These are phyloP conservation scores for Paracentrotus lividus DNA, from an alignment of 53 echinoderm and acorn worm genomes.

Conservation along the genomic window DNA sequence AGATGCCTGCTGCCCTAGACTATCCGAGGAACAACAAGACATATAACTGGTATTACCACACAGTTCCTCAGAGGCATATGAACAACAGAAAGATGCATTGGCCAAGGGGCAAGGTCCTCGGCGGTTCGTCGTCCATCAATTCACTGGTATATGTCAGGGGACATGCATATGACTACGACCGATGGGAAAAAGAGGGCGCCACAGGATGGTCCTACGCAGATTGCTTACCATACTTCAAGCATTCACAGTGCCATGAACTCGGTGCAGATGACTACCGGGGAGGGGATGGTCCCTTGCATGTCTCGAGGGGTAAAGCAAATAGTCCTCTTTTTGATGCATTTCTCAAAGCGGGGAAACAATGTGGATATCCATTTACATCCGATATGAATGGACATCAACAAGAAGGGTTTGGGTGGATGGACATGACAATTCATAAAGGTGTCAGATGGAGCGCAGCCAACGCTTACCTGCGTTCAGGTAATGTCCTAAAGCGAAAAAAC, in stretches of 20 bases:
- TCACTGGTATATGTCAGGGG: conserved; percentile 98
- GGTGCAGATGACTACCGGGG: conserved; percentile 93
- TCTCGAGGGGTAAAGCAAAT: conserved; percentile 86
- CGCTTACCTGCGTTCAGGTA: conserved; percentile 87
- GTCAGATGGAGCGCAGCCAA: conserved; percentile 92
- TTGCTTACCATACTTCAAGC: conserved; percentile 96
- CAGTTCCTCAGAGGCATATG: conserved; percentile 88
- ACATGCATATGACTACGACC: conserved; percentile 88
- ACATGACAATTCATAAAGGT: conserved; percentile 91
- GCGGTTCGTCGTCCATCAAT: conserved; percentile 96
- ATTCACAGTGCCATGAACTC: conserved; percentile 87
- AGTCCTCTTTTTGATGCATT: conserved; percentile 83
- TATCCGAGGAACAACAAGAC: conserved; percentile 83
- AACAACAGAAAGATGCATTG: conserved; percentile 91
- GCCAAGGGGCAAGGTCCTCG: conserved; percentile 94
- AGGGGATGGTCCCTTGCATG: conserved; percentile 88
- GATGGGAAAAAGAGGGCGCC: conserved; percentile 96
- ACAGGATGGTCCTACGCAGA: conserved; percentile 94
- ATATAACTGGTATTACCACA: conserved; percentile 96
- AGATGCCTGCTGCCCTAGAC: conserved; percentile 97
- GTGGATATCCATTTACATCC: conserved; percentile 88
- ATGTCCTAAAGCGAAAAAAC: conserved; percentile 80
- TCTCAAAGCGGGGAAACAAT: conserved; percentile 88
- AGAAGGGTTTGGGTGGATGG: conserved; percentile 98
- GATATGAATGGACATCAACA: conserved; percentile 98